These are phyloP conservation scores for Etheostoma cragini DNA, from an alignment of 2,113 vertebrate genomes.

Conservation along the genomic window DNA sequence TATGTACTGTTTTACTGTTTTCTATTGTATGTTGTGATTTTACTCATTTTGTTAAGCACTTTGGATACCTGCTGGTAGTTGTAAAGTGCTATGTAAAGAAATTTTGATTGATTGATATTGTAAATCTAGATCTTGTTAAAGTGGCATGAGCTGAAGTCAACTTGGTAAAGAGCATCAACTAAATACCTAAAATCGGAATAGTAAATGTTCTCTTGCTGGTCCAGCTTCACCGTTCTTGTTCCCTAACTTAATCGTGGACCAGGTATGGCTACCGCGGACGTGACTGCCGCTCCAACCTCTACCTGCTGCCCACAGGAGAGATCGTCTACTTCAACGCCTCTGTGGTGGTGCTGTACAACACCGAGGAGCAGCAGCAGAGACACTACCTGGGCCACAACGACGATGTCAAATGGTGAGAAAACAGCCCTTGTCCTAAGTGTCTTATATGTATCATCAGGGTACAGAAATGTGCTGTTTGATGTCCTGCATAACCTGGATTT, in stretches of 20 bases:
- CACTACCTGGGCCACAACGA: constrained; percentile 94
- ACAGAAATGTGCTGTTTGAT: not conserved
- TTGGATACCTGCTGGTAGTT: too few species aligned
- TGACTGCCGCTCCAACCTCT: constrained; percentile 92
- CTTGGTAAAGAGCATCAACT: not conserved
- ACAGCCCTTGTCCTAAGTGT: too few species aligned
- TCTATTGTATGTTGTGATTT: too few species aligned
- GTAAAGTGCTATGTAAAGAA: too few species aligned
- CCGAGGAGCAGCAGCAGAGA: constrained; percentile 91
- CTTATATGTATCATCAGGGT: not conserved
- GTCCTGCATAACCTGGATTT: not conserved
- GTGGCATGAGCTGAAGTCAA: not conserved
- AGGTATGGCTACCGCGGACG: constrained; percentile 93
- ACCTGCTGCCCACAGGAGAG: constrained; percentile 92
- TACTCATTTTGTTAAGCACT: too few species aligned
- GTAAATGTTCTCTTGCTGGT: not conserved
- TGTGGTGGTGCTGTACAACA: constrained; percentile 90
- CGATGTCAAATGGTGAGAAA: constrained; percentile 92
- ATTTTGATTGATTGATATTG: too few species aligned
- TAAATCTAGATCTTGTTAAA: not conserved
- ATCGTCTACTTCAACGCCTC: constrained; percentile 94
- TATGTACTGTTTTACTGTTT: too few species aligned
- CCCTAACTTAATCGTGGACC: constrained; percentile 56
- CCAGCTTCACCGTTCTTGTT: not conserved
- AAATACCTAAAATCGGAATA: not conserved